Base-by-base conservation (phyloP, 2,113 vertebrate genomes). In the Heterotilapia buettikoferi region DNA sequence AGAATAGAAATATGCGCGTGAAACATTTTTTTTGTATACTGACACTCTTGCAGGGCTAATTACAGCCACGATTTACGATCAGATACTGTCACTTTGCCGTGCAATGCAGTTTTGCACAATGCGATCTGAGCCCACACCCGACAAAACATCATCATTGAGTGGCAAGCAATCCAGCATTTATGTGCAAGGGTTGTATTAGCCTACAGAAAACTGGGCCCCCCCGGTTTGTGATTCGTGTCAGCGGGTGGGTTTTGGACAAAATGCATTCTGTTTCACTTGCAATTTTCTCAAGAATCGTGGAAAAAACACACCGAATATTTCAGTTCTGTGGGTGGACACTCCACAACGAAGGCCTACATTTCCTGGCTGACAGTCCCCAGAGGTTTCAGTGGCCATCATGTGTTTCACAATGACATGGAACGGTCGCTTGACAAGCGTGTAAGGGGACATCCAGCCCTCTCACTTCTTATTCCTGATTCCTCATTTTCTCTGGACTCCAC, bases 381-480 rank as follows among this genome's bases (percentile, higher is more conserved):
- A 92, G 94, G 96, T 97, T 97, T 97, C 95, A 80, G 96, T 96
- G 95, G 95, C 93, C 92, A 57, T 95, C 84, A 45, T 85, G 80
- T 96, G 96, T 97, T 97, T 97, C 96, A 96, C 96, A 96, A 96
- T 96, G 94, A 96, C 94, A 94, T 90, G 90, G 89, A 94, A 87
- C 90, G 71, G 91, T 90, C 90, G 89, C 94, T 86, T 81, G 84
- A 90, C 93, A 84, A 83, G 85, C 84, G 33, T 92, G 92, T 76
- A 21, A 82, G 91, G 96, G 95, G 93, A 96, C 94, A 91, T 95
- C 92, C 94, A 96, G 94, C 80, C 89, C 88, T 97, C 95, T 97
- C 97, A 97, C 96, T 97, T 97, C 97, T 97, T 96, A 95, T 96
- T 97, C 96, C 97, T 90, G 93, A 97, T 97, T 97, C 97, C 97